A percentile compares a stretch with the other conserved stretches of the same genome.
Conservation (phyloP, 1,140 invertebrate species). For the Ridgeia piscesae region DNA sequence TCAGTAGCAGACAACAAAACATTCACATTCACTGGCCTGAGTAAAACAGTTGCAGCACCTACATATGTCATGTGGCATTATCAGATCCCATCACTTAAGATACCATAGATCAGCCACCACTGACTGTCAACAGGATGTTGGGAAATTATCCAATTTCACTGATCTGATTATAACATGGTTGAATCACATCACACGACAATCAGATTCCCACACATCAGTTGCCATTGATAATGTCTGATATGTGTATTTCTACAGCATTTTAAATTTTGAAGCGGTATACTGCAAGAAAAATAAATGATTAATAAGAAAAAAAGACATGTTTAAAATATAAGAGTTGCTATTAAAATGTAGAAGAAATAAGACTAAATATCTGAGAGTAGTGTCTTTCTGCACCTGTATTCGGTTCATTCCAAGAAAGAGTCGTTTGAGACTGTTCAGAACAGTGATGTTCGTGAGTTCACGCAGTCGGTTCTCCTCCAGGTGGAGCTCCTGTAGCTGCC, state of each 20-base stretch:
- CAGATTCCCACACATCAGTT: too few species aligned
- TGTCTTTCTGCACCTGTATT: conserved; percentile 41
- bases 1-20: too few species aligned
- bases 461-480: conserved; percentile 57
- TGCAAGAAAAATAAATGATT: conserved; percentile 9
- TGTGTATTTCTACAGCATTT: too few species aligned
- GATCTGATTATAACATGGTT: too few species aligned
- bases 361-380: too few species aligned
- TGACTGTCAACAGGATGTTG: too few species aligned
- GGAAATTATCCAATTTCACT: too few species aligned
- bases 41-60: neutral
- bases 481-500: conserved; percentile 56
- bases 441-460: conserved; percentile 45
- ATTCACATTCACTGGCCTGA: neutral
- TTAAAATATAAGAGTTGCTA: neutral
- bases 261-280: neutral
- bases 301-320: conserved; percentile 2
- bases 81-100: too few species aligned
- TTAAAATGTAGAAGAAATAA: neutral
- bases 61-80: neutral
- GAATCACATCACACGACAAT: too few species aligned
- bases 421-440: conserved; percentile 50
- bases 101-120: too few species aligned
- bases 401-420: conserved; percentile 56
- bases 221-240: too few species aligned